Conservation (phyloP, 2,113 vertebrate species). For the Pyrgilauda ruficollis region DNA sequence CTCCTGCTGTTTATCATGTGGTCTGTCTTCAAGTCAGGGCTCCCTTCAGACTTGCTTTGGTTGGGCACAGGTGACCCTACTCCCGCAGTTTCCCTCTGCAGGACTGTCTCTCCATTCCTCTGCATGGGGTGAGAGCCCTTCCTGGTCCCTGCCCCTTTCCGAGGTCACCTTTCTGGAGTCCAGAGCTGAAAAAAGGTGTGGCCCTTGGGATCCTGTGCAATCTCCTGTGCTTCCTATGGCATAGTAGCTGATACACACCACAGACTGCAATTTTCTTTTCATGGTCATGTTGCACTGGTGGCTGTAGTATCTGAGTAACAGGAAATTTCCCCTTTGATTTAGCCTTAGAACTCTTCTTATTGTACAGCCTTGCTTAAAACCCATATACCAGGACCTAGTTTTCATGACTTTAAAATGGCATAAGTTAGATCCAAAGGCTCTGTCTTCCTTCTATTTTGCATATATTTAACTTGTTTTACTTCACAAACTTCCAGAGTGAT, state of each 20-base stretch:
- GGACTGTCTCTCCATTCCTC: background rate
- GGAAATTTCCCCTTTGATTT: background rate
- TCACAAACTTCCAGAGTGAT: background rate
- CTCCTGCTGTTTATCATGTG: background rate
- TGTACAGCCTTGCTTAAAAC: background rate
- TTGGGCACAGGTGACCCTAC: background rate
- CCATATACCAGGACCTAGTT: background rate
- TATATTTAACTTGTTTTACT: background rate
- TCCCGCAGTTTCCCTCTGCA: background rate
- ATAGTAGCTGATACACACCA: background rate
- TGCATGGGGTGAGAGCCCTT: background rate
- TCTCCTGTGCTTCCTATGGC: background rate
- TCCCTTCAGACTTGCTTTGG: background rate
- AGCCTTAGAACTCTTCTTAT: background rate
- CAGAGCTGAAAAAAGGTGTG: background rate
- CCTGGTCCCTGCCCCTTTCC: background rate
- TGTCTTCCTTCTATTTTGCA: background rate
- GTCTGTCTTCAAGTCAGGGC: background rate
- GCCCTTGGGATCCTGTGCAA: background rate
- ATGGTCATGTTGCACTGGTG: background rate
- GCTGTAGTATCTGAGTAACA: background rate
- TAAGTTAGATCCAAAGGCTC: background rate
- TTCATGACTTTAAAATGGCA: accelerated
- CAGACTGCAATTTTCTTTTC: background rate
- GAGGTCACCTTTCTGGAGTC: background rate